Conservation (phyloP, 2,113 vertebrate genomes). For the Nycticryphes semicollaris region DNA sequence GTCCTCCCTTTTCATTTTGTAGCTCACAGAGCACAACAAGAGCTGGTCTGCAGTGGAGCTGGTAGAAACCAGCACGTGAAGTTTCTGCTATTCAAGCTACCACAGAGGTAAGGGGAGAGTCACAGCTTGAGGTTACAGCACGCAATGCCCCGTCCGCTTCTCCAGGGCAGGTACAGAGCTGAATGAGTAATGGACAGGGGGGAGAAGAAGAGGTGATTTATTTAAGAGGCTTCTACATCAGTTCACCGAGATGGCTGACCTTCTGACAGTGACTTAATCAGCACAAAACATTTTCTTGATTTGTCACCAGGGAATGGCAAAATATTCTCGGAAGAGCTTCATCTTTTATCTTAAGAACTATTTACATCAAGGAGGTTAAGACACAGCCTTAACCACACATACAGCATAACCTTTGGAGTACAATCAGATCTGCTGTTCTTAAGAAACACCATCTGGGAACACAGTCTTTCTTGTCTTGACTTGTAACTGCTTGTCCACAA, state of each 20-base stretch:
- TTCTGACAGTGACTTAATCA: constrained; percentile 43
- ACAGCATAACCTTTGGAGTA: background rate
- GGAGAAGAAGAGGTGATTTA: background rate
- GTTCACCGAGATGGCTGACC: constrained; percentile 1
- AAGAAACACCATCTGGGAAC: background rate
- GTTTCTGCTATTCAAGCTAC: background rate
- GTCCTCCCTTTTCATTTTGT: background rate
- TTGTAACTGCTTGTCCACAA: background rate
- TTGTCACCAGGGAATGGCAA: background rate
- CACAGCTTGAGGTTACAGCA: background rate
- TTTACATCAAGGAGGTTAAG: constrained; percentile 40
- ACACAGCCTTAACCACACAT: background rate
- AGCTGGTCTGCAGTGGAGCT: background rate
- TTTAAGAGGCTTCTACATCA: constrained; percentile 7
- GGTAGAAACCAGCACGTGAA: background rate
- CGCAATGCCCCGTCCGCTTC: background rate
- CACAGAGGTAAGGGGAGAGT: background rate
- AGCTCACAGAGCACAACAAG: background rate
- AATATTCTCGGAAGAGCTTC: constrained; percentile 44
- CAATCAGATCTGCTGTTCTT: background rate
- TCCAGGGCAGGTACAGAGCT: background rate
- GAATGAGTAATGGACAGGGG: background rate
- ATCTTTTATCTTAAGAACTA: constrained; percentile 33
- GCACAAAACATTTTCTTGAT: constrained; percentile 51
- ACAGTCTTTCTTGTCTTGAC: background rate